phyloP scores from a whole-genome alignment of 2,888 invertebrate species.

The Lydus trimaculatus region DNA sequence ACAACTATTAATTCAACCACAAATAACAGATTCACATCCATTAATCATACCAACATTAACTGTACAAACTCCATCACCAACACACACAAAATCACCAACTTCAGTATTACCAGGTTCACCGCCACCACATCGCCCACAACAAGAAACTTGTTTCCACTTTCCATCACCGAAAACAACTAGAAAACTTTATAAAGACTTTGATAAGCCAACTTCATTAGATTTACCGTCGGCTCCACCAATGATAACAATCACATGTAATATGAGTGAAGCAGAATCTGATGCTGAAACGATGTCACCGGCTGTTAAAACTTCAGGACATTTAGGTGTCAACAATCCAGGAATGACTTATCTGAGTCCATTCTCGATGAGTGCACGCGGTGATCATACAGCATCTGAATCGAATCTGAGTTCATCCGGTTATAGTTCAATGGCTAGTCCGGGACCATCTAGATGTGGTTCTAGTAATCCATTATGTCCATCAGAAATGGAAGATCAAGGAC shows the following conservation, averaged over 20 bases:
- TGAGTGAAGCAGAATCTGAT: constrained; percentile 79
- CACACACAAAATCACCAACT: constrained; percentile 63
- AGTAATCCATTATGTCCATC: constrained; percentile 80
- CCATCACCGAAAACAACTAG: constrained; percentile 47
- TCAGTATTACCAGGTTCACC: constrained; percentile 65
- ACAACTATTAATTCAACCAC: constrained; percentile 45
- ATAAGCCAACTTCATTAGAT: constrained; percentile 68
- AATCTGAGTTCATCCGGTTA: constrained; percentile 86
- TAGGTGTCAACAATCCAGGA: constrained; percentile 61
- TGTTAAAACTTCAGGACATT: constrained; percentile 56
- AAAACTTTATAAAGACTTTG: constrained; percentile 69
- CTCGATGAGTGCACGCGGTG: constrained; percentile 74
- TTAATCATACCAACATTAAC: constrained; percentile 71
- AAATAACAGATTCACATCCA: constrained; percentile 48
- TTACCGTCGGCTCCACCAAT: constrained; percentile 71
- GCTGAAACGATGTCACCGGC: constrained; percentile 73
- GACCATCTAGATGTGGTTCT: constrained; percentile 81
- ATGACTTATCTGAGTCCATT: constrained; percentile 84
- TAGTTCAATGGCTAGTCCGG: constrained; percentile 86
- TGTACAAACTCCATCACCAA: constrained; percentile 75
- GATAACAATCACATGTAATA: constrained; percentile 78
- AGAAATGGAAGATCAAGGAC: constrained; percentile 77
- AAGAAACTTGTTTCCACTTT: constrained; percentile 50
- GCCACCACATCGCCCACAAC: constrained; percentile 61
- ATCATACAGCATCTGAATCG: constrained; percentile 81